A percentile compares a stretch with the other conserved stretches of the same genome.
These are phyloP conservation scores for Tokudaia tokunoshimensis DNA, from an alignment of 2,797 vertebrate species.

Conservation along the genomic window DNA sequence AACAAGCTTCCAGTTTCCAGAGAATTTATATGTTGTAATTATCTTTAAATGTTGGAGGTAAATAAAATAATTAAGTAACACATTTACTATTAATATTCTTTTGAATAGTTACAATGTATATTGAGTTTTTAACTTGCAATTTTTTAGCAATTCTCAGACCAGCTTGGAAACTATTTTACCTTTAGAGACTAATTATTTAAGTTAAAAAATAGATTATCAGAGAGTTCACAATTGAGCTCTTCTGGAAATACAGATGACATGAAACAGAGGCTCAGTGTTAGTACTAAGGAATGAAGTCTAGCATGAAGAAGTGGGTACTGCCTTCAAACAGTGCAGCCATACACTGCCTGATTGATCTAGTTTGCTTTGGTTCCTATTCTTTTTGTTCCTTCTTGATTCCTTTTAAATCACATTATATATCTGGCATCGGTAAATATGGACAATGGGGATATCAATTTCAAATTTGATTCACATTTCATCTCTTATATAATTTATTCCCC, in stretches of 20 bases:
- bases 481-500: not conserved
- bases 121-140: not conserved
- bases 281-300: not conserved
- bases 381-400: not conserved
- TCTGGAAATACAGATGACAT: not conserved
- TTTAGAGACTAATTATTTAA: not conserved
- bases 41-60: not conserved
- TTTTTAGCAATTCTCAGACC: not conserved
- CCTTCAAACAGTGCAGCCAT: fast-evolving
- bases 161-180: not conserved
- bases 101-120: not conserved
- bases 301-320: not conserved
- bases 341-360: too few species aligned
- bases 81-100: not conserved
- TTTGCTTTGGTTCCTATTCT: not conserved
- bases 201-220: not conserved
- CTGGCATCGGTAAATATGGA: not conserved
- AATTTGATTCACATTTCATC: not conserved
- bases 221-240: not conserved
- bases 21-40: not conserved
- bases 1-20: not conserved
- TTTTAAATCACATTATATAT: not conserved
- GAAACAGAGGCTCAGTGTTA: not conserved
- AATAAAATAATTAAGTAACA: not conserved
- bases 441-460: not conserved